Conservation (phyloP, 2,888 invertebrate species). For the Diarsia rubi region DNA sequence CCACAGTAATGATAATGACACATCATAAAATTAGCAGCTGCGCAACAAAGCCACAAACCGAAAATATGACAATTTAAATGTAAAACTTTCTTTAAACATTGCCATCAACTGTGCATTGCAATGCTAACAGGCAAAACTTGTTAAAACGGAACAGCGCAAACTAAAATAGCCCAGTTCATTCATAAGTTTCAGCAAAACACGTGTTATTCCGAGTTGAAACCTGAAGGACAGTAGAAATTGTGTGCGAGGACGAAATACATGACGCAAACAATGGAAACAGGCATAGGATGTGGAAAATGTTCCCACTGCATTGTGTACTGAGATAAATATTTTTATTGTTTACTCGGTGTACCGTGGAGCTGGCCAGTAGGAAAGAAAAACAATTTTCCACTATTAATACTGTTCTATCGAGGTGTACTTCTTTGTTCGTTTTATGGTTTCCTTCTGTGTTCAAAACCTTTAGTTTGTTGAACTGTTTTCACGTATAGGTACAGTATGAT, state of each 20-base stretch:
- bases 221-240: slow-evolving; percentile 66
- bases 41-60: slow-evolving; percentile 8
- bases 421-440: slow-evolving; percentile 26
- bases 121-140: slow-evolving; percentile 52
- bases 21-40: slow-evolving; percentile 2
- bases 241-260: slow-evolving; percentile 64
- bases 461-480: slow-evolving; percentile 13
- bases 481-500: background rate
- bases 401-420: background rate
- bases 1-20: background rate
- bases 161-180: slow-evolving; percentile 57
- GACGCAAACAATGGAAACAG: slow-evolving; percentile 63
- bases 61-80: slow-evolving; percentile 22
- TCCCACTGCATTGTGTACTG: slow-evolving; percentile 58
- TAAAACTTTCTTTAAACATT: slow-evolving; percentile 34
- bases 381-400: slow-evolving; percentile 18
- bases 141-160: slow-evolving; percentile 54
- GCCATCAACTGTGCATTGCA: slow-evolving; percentile 39
- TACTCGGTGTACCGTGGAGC: slow-evolving; percentile 34
- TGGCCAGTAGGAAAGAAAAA: slow-evolving; percentile 41
- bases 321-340: slow-evolving; percentile 63
- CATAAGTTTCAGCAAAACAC: slow-evolving; percentile 54
- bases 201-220: slow-evolving; percentile 50
- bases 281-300: slow-evolving; percentile 66
- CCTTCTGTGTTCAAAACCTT: background rate